A percentile compares a stretch with the other conserved stretches of the same genome.
Conservation (phyloP, 2,113 vertebrate genomes). For the Sphyrna mokarran region DNA sequence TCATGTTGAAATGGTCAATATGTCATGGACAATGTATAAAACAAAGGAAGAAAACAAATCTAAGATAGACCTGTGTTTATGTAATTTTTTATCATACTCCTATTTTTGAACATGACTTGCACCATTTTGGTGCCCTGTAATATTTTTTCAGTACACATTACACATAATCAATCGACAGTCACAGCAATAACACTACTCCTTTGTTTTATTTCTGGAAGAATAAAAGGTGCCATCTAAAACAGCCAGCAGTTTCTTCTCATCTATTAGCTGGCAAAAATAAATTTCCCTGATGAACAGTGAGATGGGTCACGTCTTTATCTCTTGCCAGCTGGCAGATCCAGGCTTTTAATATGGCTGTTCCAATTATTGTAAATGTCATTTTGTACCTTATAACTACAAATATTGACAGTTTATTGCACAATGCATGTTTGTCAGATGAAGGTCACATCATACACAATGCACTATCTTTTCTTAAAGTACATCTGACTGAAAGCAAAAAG, state of each 20-base stretch:
- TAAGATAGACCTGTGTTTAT: background rate
- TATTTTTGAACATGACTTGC: conserved; percentile 23
- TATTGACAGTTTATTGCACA: conserved; percentile 99
- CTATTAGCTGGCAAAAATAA: conserved; percentile 61
- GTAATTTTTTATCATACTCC: conserved; percentile 19
- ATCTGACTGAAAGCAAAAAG: conserved; percentile 33
- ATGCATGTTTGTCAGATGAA: conserved; percentile 99
- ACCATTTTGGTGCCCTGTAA: conserved; percentile 31
- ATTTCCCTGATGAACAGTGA: conserved; percentile 56
- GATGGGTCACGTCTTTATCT: conserved; percentile 66
- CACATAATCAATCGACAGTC: conserved; percentile 20
- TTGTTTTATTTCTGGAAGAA: conserved; percentile 27
- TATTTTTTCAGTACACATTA: conserved; percentile 34
- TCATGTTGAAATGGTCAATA: background rate
- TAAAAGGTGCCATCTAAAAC: conserved; percentile 51
- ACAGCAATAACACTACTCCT: conserved; percentile 19
- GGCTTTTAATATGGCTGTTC: conserved; percentile 98
- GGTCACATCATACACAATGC: conserved; percentile 98
- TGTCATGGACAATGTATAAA: background rate
- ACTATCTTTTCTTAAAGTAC: conserved; percentile 81
- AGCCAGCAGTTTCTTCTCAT: conserved; percentile 68
- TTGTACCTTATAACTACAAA: conserved; percentile 98
- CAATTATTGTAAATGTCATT: conserved; percentile 99
- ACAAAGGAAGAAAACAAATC: no score
- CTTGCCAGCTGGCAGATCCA: conserved; percentile 96